Evolutionary conservation across 2,797 vertebrate genomes (phyloP), one percentile per base, ranked within the genome.

Genomic region (Lacerta agilis): DNA sequence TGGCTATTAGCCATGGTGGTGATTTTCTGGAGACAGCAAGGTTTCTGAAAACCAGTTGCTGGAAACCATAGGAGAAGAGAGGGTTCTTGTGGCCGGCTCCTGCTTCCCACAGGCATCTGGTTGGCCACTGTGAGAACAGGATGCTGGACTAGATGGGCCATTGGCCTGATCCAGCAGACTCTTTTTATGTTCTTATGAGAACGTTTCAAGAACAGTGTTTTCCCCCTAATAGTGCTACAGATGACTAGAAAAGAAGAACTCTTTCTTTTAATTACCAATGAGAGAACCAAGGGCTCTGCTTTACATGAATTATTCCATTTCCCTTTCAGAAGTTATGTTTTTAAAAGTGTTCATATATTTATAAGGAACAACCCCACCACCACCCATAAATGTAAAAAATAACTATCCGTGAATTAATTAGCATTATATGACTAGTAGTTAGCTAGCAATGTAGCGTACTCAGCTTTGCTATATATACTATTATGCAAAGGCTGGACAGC

Each of bases 391-490:
- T 36, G 90, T 92, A 91, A 23, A 36, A 91, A 18, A 58, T 45
- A 69, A 58, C 87, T 93, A 90, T 90, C 90, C 86, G 89, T 7
- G 38, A 94, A 95, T 95, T 96, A 94, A 96, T 96, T 96, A 95
- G 87, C 91, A 94, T 95, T 92, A 92, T 94, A 96, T 94, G 92
- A 95, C 92, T 67, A 45, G n/a, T 61, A 88, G 92, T 95, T 94
- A 58, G 88, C 86, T 94, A 85, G n/a, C 45, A 83, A 89, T 43
- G 90, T 89, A 93, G 90, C 87, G 76, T 87, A 86, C 92, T 91
- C 91, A 93, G 91, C 92, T 92, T 91, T 85, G 58, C 89, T 94
- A 64, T 41, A 71, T 94, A 81, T 55, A 80, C 79, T 85, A 90
- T 94, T 94, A 94, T 71, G 86, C 29, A 81, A 76, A 92, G 90